These are phyloP conservation scores for Pipra filicauda DNA, from an alignment of 2,113 vertebrate species.

Conservation along the genomic window DNA sequence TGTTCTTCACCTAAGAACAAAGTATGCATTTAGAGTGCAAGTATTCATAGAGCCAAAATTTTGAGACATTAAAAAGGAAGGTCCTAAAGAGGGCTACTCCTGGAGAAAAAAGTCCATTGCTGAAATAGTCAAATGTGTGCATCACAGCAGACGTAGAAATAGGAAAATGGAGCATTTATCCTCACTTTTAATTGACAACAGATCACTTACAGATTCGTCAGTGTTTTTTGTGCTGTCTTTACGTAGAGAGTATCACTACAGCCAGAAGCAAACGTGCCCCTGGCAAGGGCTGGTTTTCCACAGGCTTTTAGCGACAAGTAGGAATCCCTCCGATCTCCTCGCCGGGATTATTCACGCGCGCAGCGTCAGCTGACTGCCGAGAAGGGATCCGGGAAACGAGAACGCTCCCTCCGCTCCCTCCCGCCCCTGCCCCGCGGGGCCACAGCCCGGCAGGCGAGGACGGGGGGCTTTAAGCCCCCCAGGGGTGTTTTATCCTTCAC, in stretches of 20 bases:
- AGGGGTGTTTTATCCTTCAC: not conserved
- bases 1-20: not conserved
- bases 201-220: not conserved
- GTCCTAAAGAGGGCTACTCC: not conserved
- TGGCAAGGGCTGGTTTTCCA: fast-evolving
- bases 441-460: not conserved
- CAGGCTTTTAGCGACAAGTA: fast-evolving
- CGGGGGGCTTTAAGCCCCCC: not conserved
- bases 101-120: not conserved
- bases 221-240: not conserved
- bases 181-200: not conserved
- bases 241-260: not conserved
- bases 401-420: not conserved
- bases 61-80: not conserved
- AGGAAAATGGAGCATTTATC: not conserved
- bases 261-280: fast-evolving
- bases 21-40: not conserved
- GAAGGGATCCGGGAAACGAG: not conserved
- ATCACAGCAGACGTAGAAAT: not conserved
- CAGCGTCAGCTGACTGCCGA: not conserved
- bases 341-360: fast-evolving
- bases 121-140: not conserved
- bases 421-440: not conserved
- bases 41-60: not conserved
- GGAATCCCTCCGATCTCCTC: fast-evolving